Evolutionary conservation across 2,888 invertebrate species (phyloP), one percentile per base, ranked within the genome.

Genomic region (Leucoptera coffeella): DNA sequence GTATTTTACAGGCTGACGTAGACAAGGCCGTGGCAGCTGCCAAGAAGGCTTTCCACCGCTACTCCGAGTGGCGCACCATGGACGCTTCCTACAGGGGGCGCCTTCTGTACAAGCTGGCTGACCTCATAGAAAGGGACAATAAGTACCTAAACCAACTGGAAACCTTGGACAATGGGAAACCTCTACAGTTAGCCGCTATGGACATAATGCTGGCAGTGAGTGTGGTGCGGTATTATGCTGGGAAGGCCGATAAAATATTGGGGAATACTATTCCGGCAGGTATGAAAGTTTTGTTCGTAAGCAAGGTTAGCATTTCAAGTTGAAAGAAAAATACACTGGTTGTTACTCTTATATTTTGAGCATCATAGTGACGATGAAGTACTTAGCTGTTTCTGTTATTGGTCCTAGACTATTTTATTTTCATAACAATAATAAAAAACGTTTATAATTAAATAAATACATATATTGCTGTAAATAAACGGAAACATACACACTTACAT

Each of bases 151-250:
- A 84, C 4, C 82, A 88, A 38, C 71, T 97, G 41, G 95, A 97
- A 61, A 92, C 94, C 1, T 50, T 94, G 35, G 94, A 97, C 55
- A 89, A 88, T 55, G 94, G 94, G 11, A 95, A 94, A 49, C 92
- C 94, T 0, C 89, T 80, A 41, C 59, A 75, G 12, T 65, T 77
- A 38, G 76, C 89, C 1, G 60, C 62, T 25, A 77, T 74, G 11
- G 89, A 90, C 50, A 47, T 86, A 1, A 47, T 67, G 0, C 59
- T 71, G 42, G 55, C 77, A 15, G 64, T 81, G 9, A 69, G 73
- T 27, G 74, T 77, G 27, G 39, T 89, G 17, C 78, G 90, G 33
- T 93, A 91, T 49, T 90, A 82, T 56, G 92, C 91, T 15, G 93
- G 93, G 8, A 92, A 85, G 78, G 86, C 90, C 4, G 93, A 93